Evolutionary conservation across 2,113 vertebrate species (phyloP), one percentile per base, ranked within the genome.

Genomic region (Nycticebus coucang): DNA sequence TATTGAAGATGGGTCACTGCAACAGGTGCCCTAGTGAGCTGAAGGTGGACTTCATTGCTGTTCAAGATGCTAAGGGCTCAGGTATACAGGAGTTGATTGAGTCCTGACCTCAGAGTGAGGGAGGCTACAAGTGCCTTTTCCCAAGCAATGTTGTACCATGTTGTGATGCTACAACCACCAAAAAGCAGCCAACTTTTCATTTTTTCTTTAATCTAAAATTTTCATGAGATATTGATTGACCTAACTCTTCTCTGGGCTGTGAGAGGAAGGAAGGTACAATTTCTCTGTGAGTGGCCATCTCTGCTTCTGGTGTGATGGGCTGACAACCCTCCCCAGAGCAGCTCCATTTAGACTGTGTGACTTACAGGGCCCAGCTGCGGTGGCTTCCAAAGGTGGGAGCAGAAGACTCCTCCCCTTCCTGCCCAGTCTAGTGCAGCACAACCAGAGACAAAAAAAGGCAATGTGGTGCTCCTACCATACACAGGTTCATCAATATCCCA

Each of bases 131-230:
- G 41, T 37, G 4, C 79, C 30, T 62, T 4, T 28, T 77, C 84
- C 30, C 53, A 84, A 68, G 33, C 18, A 10, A 53, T 22, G 24
- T 45, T 35, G 71, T 6, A 22, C 59, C 24, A 21, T 37, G 4
- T 66, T 41, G 33, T 59, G 12, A 45, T 11, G 74, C 30, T 74
- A 41, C 9, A 78, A 57, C 66, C 30, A 45, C 60, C 79, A 26
- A 69, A 74, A 62, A 24, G 30, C 37, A 95, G 33, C 55, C 14
- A 8, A 0, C 12, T 75, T 77, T 45, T 77, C 11, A 11, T 53
- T 87, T 89, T 60, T 14, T 26, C 33, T 41, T 89, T 59, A 35
- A 59, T 93, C 74, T 90, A 93, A 84, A 77, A 12, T 53, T 87
- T 96, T 66, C 28, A 33, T 91, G 18, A 53, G 66, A 1, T 90